phyloP scores from a whole-genome alignment of 1,140 invertebrate species.

The Aphis gossypii region DNA sequence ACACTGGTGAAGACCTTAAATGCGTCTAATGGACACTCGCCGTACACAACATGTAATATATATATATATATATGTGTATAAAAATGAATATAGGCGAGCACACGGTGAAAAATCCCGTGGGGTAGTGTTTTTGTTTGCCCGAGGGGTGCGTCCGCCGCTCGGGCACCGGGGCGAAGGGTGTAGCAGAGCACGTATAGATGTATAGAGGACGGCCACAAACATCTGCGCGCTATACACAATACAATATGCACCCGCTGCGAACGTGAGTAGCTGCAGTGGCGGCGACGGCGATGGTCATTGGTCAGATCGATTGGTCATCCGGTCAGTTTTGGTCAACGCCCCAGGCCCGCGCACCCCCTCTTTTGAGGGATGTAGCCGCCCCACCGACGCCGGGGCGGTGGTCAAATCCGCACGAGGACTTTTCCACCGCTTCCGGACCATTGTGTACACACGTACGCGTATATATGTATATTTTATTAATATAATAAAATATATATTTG shows the following conservation, averaged over 20 bases:
- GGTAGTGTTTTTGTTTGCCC: constrained; percentile 55
- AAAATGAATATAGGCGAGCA: background rate
- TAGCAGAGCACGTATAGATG: background rate
- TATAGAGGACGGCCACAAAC: background rate
- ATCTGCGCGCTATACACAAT: background rate
- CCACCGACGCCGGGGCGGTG: background rate
- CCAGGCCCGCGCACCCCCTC: background rate
- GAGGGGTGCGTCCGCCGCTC: constrained; percentile 44
- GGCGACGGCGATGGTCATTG: constrained; percentile 45
- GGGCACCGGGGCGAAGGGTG: background rate
- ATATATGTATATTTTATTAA: background rate
- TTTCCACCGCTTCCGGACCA: background rate
- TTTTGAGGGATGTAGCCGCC: background rate
- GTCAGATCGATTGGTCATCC: constrained; percentile 57
- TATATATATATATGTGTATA: no score
- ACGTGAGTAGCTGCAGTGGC: background rate
- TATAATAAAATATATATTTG: background rate
- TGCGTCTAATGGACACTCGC: constrained; percentile 53
- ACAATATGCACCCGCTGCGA: background rate
- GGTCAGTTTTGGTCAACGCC: constrained; percentile 57
- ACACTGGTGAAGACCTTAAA: constrained; percentile 41
- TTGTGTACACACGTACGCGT: background rate
- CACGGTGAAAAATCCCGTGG: constrained; percentile 50
- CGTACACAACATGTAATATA: background rate
- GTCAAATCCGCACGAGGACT: background rate